Evolutionary conservation across 2,113 vertebrate species (phyloP), one percentile per base, ranked within the genome.

Genomic region (Chauna torquata): DNA sequence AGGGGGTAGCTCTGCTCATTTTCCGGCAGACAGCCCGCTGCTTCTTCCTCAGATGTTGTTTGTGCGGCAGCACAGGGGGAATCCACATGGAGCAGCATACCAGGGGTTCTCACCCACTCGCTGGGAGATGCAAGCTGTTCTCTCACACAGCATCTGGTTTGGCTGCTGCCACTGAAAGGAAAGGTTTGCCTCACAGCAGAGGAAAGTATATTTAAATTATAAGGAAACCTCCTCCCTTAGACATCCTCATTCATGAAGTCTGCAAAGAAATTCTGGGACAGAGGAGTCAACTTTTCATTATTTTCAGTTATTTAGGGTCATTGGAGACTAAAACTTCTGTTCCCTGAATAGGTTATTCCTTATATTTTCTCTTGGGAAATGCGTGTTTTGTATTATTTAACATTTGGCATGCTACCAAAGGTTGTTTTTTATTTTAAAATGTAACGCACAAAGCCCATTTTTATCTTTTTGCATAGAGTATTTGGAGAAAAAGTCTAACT

Each of bases 11-110:
- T 78, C 71, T 94, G 92, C 88, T 93, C 55, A 5, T 94, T 86
- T 90, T 30, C 64, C 0, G 11, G 69, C 95, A 94, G 94, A 62
- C 88, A 90, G 90, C 82, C 72, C 1, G 3, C 92, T 95, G 90
- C 76, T 88, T 70, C 88, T 94, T 66, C 88, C 90, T 96, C 95
- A 95, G 92, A 96, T 96, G 94, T 96, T 96, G 94, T 96, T 96
- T 95, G 89, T 91, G 96, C 44, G 17, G 91, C 95, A 91, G 92
- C 94, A 78, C 68, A 87, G 92, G 22, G 86, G 83, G 94, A 86
- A 89, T 85, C 94, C 91, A 89, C 97, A 94, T 76, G 91, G 94
- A 94, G 94, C 92, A 79, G 88, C 92, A 87, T 59, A 88, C 92
- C 95, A 94, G 96, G 88, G 95, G 90, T 95, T 94, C 96, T 96